These are phyloP conservation scores for Smittia sp. DNA, from an alignment of 2,888 invertebrate genomes.

Conservation along the genomic window DNA sequence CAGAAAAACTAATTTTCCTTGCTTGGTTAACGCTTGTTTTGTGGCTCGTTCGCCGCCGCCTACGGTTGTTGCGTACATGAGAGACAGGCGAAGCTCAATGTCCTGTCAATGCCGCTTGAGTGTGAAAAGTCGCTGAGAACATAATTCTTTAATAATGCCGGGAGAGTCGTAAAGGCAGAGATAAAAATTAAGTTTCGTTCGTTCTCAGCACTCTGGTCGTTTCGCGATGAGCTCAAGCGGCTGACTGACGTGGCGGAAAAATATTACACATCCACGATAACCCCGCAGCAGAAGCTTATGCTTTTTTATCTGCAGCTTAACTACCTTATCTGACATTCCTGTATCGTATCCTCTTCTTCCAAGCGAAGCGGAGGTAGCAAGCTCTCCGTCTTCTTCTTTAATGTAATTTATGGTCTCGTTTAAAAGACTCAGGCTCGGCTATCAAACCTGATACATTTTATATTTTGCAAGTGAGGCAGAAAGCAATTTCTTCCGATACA, in stretches of 20 bases:
- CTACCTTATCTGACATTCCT: slow-evolving; percentile 34
- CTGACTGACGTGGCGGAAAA: slow-evolving; percentile 1
- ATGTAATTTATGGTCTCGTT: slow-evolving; percentile 39
- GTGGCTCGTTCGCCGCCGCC: no score
- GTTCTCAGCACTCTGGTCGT: not conserved
- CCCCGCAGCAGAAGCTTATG: slow-evolving; percentile 13
- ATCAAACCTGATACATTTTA: slow-evolving; percentile 6
- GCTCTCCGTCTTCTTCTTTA: slow-evolving; percentile 18
- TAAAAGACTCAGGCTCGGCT: not conserved
- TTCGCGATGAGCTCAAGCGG: not conserved
- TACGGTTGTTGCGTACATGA: no score
- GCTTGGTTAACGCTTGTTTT: no score
- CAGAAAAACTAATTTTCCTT: no score
- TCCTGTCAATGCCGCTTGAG: not conserved
- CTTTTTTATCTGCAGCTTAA: slow-evolving; percentile 40
- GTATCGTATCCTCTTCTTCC: slow-evolving; percentile 1
- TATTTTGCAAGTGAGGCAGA: not conserved
- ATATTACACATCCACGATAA: slow-evolving; percentile 27
- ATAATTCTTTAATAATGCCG: slow-evolving; percentile 35
- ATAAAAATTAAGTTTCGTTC: slow-evolving; percentile 34
- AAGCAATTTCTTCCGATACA: not conserved
- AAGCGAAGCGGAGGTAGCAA: not conserved
- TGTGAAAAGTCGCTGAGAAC: slow-evolving; percentile 6
- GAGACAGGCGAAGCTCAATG: not conserved
- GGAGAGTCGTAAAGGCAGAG: slow-evolving; percentile 34